Percentiles rank a stretch among this genome's conserved stretches.
phyloP scores from a whole-genome alignment of 1,140 invertebrate species.

The Euura saliciscinereae region DNA sequence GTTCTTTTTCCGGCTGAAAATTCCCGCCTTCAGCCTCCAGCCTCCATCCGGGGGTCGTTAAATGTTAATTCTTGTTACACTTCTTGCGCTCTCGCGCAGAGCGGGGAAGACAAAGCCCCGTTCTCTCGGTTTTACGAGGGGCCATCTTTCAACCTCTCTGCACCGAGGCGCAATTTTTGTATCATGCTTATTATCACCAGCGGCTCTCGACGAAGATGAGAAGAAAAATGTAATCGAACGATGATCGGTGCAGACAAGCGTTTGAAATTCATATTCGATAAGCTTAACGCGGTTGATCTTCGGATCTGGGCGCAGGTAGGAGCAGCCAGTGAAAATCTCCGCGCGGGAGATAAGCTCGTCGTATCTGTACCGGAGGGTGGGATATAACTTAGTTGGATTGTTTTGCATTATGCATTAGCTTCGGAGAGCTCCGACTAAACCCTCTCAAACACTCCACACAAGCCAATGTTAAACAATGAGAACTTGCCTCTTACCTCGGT shows the following conservation, averaged over 20 bases:
- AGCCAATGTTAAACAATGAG: background rate
- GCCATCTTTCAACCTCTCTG: background rate
- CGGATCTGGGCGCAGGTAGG: background rate
- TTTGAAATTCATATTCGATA: background rate
- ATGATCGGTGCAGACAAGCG: background rate
- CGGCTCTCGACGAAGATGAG: no score
- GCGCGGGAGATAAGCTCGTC: background rate
- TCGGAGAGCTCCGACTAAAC: background rate
- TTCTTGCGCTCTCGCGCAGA: slow-evolving; percentile 8
- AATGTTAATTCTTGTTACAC: slow-evolving; percentile 37
- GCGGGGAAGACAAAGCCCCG: no score
- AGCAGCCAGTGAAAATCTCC: background rate
- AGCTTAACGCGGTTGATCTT: background rate
- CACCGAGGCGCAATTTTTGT: background rate
- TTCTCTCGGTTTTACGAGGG: background rate
- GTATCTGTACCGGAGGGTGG: background rate
- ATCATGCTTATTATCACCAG: no score
- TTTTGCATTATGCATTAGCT: slow-evolving; percentile 7
- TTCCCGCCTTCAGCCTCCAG: no score
- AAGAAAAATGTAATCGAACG: no score
- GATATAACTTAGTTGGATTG: slow-evolving; percentile 6
- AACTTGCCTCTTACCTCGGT: no score
- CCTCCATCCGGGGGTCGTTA: slow-evolving; percentile 24
- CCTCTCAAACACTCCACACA: slow-evolving; percentile 6
- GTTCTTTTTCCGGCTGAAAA: background rate